Evolutionary conservation across 2,888 invertebrate genomes (phyloP).

Genomic region (Cosmorhoe ocellata): DNA sequence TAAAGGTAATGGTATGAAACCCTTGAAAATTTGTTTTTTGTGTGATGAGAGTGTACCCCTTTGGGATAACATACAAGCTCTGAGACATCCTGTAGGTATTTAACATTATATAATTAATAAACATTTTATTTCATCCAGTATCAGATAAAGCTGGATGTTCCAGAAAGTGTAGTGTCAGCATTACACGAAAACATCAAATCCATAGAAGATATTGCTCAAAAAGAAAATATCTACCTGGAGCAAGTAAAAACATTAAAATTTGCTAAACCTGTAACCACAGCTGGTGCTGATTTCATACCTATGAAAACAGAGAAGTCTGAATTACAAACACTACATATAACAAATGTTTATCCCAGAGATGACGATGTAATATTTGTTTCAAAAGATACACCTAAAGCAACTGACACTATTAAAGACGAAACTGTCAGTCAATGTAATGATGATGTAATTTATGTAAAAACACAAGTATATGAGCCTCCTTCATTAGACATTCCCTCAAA

Average conservation of each 20-base stretch:
- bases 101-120: too few relatives aligned
- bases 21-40: too few relatives aligned
- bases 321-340: slow-evolving; percentile 6
- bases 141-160: slow-evolving; percentile 58
- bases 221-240: slow-evolving; percentile 47
- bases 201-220: slow-evolving; percentile 50
- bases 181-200: slow-evolving; percentile 49
- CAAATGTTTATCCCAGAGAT: slow-evolving; percentile 20
- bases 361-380: slow-evolving; percentile 19
- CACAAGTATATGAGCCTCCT: too few relatives aligned
- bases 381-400: slow-evolving; percentile 1
- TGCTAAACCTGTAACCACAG: slow-evolving; percentile 10
- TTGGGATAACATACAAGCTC: too few relatives aligned
- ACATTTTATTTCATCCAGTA: too few relatives aligned
- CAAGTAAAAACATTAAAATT: slow-evolving; percentile 37
- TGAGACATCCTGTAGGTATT: too few relatives aligned
- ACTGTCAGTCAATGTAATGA: not conserved
- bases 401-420: not conserved
- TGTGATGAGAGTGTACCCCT: too few relatives aligned
- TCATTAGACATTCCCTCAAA: not conserved
- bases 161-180: slow-evolving; percentile 45
- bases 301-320: slow-evolving; percentile 9
- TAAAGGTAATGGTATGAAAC: too few relatives aligned
- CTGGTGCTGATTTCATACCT: slow-evolving; percentile 23
- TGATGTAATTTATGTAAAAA: slow-evolving; percentile 17